A percentile compares a stretch with the other conserved stretches of the same genome.
phyloP scores from a whole-genome alignment of 1,140 invertebrate genomes.

The Atta colombica region DNA sequence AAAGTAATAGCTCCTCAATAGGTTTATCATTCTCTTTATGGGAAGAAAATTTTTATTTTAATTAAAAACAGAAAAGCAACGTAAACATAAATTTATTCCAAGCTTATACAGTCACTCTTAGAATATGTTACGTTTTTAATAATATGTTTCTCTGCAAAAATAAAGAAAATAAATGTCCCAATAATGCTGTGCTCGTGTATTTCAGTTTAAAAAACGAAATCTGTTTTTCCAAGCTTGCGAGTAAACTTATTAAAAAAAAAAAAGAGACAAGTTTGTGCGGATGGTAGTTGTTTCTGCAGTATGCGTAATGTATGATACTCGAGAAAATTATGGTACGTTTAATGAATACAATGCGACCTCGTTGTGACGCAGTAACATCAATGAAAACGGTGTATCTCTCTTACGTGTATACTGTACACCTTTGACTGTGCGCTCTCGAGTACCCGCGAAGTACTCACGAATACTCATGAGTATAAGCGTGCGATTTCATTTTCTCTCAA shows the following conservation, averaged over 20 bases:
- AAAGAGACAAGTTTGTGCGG: slow-evolving; percentile 6
- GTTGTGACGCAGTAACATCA: neutral
- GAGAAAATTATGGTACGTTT: slow-evolving; percentile 50
- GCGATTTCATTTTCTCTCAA: slow-evolving; percentile 49
- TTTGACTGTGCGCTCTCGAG: slow-evolving; percentile 28
- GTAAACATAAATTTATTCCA: slow-evolving; percentile 12
- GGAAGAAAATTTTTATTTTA: neutral
- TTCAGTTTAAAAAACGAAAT: slow-evolving; percentile 23
- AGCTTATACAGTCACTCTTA: neutral
- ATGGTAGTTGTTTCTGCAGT: slow-evolving; percentile 52
- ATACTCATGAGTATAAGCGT: neutral
- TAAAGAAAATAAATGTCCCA: slow-evolving; percentile 26
- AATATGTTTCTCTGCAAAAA: neutral
- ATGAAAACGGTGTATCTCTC: slow-evolving; percentile 29
- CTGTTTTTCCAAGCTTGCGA: slow-evolving; percentile 43
- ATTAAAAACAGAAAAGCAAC: neutral
- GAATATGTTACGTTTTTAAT: slow-evolving; percentile 22
- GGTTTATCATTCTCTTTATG: neutral
- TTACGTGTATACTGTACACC: neutral
- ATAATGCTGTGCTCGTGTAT: slow-evolving; percentile 1
- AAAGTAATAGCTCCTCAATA: neutral
- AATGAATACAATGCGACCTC: slow-evolving; percentile 29
- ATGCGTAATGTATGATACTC: slow-evolving; percentile 48
- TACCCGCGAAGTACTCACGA: neutral
- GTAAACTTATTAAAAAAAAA: neutral